Evolutionary conservation across 2,113 vertebrate species (phyloP).

Genomic region (Ptilonorhynchus violaceus): DNA sequence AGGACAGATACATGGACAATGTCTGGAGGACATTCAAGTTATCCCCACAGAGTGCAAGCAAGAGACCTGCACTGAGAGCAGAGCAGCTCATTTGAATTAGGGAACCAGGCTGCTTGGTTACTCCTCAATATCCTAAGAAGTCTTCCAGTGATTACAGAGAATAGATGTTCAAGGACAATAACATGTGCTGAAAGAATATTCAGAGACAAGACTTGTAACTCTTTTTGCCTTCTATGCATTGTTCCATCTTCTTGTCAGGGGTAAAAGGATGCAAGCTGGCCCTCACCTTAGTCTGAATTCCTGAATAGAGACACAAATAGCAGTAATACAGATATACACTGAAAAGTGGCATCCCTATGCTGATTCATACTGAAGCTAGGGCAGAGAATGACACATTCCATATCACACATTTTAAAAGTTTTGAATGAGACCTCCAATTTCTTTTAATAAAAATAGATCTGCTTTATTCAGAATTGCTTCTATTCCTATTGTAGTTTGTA

Average conservation of each 20-base stretch:
- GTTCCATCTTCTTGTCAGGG: background rate
- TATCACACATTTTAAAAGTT: background rate
- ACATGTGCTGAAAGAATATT: background rate
- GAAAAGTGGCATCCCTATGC: background rate
- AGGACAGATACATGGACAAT: background rate
- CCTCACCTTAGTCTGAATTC: background rate
- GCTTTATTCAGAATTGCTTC: constrained; percentile 5
- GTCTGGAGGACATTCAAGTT: background rate
- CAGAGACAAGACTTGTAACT: background rate
- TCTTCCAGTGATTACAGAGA: background rate
- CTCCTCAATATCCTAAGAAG: background rate
- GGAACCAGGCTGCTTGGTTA: background rate
- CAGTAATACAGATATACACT: background rate
- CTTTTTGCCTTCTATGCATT: background rate
- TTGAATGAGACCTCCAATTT: background rate
- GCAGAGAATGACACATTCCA: background rate
- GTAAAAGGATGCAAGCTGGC: background rate
- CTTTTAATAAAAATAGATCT: constrained; percentile 14
- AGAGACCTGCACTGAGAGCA: background rate
- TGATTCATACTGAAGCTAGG: background rate
- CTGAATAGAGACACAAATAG: background rate
- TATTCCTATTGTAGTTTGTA: background rate
- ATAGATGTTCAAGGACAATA: background rate
- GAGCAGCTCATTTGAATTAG: background rate
- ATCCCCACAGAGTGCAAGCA: background rate